Evolutionary conservation across 2,888 invertebrate species (phyloP).

Genomic region (Aricia artaxerxes): DNA sequence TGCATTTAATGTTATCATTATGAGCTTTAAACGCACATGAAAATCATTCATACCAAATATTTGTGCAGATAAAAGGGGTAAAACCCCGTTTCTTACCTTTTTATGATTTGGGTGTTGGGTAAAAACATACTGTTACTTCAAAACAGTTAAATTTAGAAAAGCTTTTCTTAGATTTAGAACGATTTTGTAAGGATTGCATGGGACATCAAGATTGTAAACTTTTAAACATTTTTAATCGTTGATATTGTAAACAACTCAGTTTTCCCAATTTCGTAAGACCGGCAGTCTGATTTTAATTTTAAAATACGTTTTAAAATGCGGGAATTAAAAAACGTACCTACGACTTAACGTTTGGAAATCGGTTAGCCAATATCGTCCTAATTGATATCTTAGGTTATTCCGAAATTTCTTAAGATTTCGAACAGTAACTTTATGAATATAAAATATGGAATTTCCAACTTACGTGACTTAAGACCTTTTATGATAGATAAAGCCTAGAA

Average conservation of each 20-base stretch:
- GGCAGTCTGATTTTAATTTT: background rate
- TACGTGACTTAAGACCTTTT: too few species aligned
- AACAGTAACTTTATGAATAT: too few species aligned
- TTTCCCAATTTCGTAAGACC: background rate
- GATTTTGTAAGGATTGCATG: background rate
- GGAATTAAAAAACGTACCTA: background rate
- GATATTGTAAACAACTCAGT: background rate
- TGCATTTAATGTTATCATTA: background rate
- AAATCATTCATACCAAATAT: background rate
- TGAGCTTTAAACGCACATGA: background rate
- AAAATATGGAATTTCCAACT: background rate
- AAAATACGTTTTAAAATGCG: background rate
- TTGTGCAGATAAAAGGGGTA: too few species aligned
- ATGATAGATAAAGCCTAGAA: too few species aligned
- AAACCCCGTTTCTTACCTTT: background rate
- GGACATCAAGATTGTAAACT: background rate
- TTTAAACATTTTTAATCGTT: constrained; percentile 1
- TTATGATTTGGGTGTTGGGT: background rate
- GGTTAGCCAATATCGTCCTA: background rate
- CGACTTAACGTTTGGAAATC: background rate
- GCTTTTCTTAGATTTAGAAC: background rate
- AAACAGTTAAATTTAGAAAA: background rate
- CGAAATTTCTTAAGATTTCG: background rate
- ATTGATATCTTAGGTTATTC: background rate
- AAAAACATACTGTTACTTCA: background rate